These are phyloP conservation scores for Epizoanthus fatuus DNA, from an alignment of 92 coral and sea anemone species.

Conservation along the genomic window DNA sequence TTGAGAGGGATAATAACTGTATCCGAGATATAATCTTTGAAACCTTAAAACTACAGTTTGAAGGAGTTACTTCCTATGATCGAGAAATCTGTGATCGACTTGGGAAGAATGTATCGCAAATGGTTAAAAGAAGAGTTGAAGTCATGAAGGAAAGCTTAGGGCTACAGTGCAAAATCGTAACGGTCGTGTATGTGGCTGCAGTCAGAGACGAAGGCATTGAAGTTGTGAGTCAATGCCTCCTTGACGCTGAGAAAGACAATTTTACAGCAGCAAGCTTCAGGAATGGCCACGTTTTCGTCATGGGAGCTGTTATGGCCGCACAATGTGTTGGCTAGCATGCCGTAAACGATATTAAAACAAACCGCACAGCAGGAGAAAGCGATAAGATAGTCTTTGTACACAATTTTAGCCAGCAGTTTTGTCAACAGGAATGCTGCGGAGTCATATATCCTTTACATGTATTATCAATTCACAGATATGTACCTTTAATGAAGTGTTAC, in stretches of 20 bases:
- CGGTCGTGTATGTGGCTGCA: conserved; percentile 90
- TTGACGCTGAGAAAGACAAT: conserved; percentile 78
- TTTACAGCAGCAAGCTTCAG: conserved; percentile 89
- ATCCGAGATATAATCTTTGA: conserved; percentile 82
- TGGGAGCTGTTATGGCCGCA: conserved; percentile 81
- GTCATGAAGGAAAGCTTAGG: conserved; percentile 77
- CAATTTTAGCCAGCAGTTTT: conserved; percentile 5
- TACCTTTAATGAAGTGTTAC: not conserved
- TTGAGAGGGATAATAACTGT: conserved; percentile 71
- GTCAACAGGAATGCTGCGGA: not conserved
- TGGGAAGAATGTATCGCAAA: conserved; percentile 85
- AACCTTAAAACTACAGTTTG: conserved; percentile 84
- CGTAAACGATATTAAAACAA: not conserved
- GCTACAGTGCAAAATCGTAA: conserved; percentile 79
- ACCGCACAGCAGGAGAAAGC: not conserved
- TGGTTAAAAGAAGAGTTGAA: conserved; percentile 88
- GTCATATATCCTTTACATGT: not conserved
- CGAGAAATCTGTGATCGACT: conserved; percentile 90
- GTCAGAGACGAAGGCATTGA: conserved; percentile 84
- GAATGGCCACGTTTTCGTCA: conserved; percentile 85
- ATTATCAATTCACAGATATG: conserved; percentile 28
- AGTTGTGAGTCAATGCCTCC: conserved; percentile 77
- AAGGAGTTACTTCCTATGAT: conserved; percentile 79
- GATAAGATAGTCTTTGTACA: not conserved
- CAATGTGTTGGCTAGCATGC: conserved; percentile 22